Percentiles rank a stretch among this genome's conserved stretches.
Evolutionary conservation across 2,113 vertebrate genomes (phyloP).

Genomic region (Erythrolamprus reginae): DNA sequence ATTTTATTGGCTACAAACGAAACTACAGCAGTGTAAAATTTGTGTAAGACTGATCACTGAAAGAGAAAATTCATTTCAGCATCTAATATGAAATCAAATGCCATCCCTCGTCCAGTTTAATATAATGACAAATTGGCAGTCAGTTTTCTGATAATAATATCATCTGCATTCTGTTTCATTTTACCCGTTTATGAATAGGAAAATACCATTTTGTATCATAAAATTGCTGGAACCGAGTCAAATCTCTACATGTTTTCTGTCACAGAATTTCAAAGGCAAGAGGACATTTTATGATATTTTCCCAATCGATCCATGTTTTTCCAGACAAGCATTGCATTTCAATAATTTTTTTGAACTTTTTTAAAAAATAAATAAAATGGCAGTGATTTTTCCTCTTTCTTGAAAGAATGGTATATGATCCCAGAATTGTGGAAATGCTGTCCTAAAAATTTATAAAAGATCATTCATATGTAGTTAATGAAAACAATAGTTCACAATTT

Average conservation of each 20-base stretch:
- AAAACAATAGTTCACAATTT: not conserved
- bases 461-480: not conserved
- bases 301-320: not conserved
- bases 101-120: not conserved
- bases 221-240: not conserved
- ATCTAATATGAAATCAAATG: conserved; percentile 1
- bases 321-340: not conserved
- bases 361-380: not conserved
- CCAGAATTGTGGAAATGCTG: not conserved
- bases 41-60: conserved; percentile 16
- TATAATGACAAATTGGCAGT: not conserved
- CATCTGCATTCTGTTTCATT: not conserved
- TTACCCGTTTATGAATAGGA: not conserved
- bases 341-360: not conserved
- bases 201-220: not conserved
- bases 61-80: not conserved
- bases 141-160: not conserved
- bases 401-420: not conserved
- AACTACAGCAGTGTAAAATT: conserved; percentile 16
- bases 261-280: not conserved
- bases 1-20: conserved; percentile 23
- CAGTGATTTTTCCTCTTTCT: too few relatives aligned
- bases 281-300: not conserved
- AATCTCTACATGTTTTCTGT: not conserved
- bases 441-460: not conserved